Percentiles rank a stretch among this genome's conserved stretches.
These are phyloP conservation scores for Dermolepida albohirtum DNA, from an alignment of 2,888 invertebrate species.

Conservation along the genomic window DNA sequence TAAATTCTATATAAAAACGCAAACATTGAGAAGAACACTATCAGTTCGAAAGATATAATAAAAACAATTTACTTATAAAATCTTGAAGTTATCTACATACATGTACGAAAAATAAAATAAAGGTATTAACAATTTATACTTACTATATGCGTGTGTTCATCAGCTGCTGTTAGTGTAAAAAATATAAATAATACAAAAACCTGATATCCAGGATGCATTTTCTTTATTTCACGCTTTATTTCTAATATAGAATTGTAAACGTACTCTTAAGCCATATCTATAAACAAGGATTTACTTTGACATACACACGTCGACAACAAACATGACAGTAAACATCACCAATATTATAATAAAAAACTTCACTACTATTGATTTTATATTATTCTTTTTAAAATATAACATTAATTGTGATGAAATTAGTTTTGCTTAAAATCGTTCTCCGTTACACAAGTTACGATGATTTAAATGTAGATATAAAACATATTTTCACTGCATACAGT, in stretches of 20 bases:
- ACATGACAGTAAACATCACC: conserved; percentile 43
- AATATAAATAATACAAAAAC: conserved; percentile 24
- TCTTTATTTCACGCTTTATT: conserved; percentile 15
- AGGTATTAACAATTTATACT: conserved; percentile 62
- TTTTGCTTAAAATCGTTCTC: too few species aligned
- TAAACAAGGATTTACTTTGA: conserved; percentile 42
- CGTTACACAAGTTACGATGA: too few species aligned
- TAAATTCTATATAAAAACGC: too few species aligned
- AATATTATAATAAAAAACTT: conserved; percentile 26
- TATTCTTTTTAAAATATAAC: too few species aligned
- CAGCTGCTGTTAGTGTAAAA: conserved; percentile 65
- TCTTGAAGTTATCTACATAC: not conserved
- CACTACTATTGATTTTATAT: not conserved
- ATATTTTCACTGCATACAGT: too few species aligned
- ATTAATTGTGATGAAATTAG: too few species aligned
- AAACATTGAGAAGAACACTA: too few species aligned
- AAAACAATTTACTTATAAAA: too few species aligned
- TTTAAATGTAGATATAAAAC: too few species aligned
- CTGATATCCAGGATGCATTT: conserved; percentile 59
- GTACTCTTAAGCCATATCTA: conserved; percentile 30
- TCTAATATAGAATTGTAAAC: conserved; percentile 17
- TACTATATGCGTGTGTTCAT: conserved; percentile 85
- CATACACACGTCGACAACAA: conserved; percentile 55
- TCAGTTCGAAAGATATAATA: too few species aligned
- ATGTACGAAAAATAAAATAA: conserved; percentile 15